phyloP scores from a whole-genome alignment of 2,113 vertebrate genomes.

The Festucalex cinctus region DNA sequence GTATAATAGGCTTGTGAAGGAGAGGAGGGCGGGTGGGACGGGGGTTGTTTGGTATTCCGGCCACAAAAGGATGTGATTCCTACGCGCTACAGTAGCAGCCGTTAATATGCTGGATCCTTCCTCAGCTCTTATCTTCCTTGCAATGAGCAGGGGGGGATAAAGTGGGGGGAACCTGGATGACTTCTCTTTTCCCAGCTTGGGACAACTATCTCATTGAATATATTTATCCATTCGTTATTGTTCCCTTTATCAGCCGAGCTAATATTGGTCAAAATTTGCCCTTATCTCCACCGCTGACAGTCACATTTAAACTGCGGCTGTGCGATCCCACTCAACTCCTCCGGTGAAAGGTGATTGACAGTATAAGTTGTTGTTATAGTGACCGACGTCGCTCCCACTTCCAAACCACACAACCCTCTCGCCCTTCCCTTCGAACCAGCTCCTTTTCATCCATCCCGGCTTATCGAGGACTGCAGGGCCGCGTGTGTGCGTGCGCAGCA shows the following conservation, averaged over 20 bases:
- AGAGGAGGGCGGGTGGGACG: slow-evolving; percentile 25
- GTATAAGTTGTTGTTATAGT: slow-evolving; percentile 80
- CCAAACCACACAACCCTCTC: not conserved
- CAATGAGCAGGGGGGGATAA: slow-evolving; percentile 44
- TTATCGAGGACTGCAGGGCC: slow-evolving; percentile 1
- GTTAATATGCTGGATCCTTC: slow-evolving; percentile 58
- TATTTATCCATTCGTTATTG: slow-evolving; percentile 74
- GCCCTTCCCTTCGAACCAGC: not conserved
- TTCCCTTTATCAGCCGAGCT: slow-evolving; percentile 68
- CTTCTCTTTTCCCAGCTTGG: slow-evolving; percentile 60
- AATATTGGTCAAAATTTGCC: slow-evolving; percentile 77
- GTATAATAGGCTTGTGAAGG: slow-evolving; percentile 57
- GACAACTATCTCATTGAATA: slow-evolving; percentile 70
- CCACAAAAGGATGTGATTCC: slow-evolving; percentile 57
- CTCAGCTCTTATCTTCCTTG: slow-evolving; percentile 62
- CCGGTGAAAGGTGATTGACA: slow-evolving; percentile 71
- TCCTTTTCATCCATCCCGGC: slow-evolving; percentile 5
- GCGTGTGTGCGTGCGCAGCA: not conserved
- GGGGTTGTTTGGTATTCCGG: slow-evolving; percentile 57
- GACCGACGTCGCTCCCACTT: slow-evolving; percentile 65
- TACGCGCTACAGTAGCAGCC: slow-evolving; percentile 47
- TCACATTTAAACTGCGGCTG: slow-evolving; percentile 68
- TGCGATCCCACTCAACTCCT: slow-evolving; percentile 34
- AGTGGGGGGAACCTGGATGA: slow-evolving; percentile 52
- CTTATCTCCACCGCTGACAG: slow-evolving; percentile 71